Evolutionary conservation across 1,140 invertebrate species (phyloP), one percentile per base, ranked within the genome.

Genomic region (Cheumatopsyche charites): DNA sequence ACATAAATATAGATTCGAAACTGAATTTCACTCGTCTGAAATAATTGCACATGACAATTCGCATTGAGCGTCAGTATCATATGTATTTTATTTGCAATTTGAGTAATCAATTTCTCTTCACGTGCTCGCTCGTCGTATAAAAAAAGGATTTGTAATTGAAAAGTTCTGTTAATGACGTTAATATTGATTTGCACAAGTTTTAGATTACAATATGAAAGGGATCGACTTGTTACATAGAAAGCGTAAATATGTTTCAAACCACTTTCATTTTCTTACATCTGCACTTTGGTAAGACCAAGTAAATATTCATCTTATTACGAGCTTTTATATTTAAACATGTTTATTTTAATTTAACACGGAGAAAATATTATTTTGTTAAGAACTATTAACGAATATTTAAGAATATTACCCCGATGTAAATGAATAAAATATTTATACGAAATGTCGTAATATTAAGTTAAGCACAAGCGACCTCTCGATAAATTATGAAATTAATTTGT

Each of bases 251-350:
- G 15, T 66, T 66, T 17, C 21, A 66, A 66, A 66, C 63, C 42
- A 66, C 63, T 66, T 66, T 66, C 63, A 45, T 66, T 66, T 66
- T 66, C 42, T 43, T 21, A 7, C 11, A 45, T 21, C 9, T 58
- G 11, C 55, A 58, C 29, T 58, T 25, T 23, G 21, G 1, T 58
- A 58, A 12, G 13, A 58, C 23, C 7, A 9, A 17, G 47, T 9
- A 52, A 52, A 52, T 15, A 2, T 7, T 52, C n/a, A 52, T 52
- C 19, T 9, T 52, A 15, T 52, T 12, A 45, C 13, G 13, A 45
- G n/a, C n/a, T n/a, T n/a, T n/a, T n/a, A n/a, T n/a, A n/a, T n/a
- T n/a, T n/a, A n/a, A n/a, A n/a, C n/a, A n/a, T n/a, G n/a, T n/a
- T n/a, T n/a, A n/a, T n/a, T n/a, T n/a, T n/a, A n/a, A n/a, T n/a